Evolutionary conservation across 2,888 invertebrate species (phyloP).

Genomic region (Brachypterus glaber): DNA sequence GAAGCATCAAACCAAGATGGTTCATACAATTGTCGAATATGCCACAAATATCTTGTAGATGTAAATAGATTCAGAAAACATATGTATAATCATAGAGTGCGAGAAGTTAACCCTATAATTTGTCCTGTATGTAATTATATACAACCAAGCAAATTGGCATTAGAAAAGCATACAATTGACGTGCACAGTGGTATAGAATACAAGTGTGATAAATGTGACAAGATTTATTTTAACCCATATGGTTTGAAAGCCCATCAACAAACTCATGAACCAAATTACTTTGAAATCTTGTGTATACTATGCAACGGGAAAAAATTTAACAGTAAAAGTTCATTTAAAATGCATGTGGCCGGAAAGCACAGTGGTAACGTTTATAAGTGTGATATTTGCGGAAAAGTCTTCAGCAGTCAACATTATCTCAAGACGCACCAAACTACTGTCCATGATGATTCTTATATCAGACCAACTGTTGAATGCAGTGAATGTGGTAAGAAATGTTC

Average conservation of each 20-base stretch:
- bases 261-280: slow-evolving; percentile 44
- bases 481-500: background rate
- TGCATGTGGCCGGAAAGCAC: background rate
- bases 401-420: slow-evolving; percentile 6
- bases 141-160: no score
- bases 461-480: background rate
- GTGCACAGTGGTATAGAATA: no score
- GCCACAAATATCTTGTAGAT: no score
- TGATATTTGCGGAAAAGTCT: slow-evolving; percentile 8
- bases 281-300: slow-evolving; percentile 43
- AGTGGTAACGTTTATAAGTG: background rate
- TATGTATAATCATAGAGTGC: no score
- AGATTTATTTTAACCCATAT: slow-evolving; percentile 35
- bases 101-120: no score
- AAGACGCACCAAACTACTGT: slow-evolving; percentile 1
- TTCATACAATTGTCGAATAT: no score
- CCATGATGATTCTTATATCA: background rate
- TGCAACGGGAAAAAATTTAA: background rate
- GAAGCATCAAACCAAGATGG: no score
- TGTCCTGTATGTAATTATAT: no score
- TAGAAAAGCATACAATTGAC: no score
- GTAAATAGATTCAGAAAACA: no score
- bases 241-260: slow-evolving; percentile 43
- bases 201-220: slow-evolving; percentile 35
- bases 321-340: background rate